A percentile compares a stretch with the other conserved stretches of the same genome.
Conservation (phyloP, 2,797 vertebrate species). For the Myoxocephalus aenaeus region DNA sequence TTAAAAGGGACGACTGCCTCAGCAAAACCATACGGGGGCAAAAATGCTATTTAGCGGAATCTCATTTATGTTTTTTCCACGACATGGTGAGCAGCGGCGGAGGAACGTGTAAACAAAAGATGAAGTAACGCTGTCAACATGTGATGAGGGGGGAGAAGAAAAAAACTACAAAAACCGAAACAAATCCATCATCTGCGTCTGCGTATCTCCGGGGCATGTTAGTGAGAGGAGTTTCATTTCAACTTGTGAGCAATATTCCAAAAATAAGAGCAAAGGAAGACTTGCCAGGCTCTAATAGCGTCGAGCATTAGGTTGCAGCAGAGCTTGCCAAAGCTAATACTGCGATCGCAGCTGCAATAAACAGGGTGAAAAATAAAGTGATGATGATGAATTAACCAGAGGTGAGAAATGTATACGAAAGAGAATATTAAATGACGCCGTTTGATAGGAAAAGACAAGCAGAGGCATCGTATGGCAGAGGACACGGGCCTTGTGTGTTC, state of each 20-base stretch:
- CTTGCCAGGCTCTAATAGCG: slow-evolving; percentile 47
- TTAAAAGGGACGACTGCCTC: slow-evolving; percentile 72
- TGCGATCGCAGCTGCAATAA: slow-evolving; percentile 63
- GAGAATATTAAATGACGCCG: slow-evolving; percentile 56
- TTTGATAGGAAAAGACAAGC: slow-evolving; percentile 58
- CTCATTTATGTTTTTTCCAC: slow-evolving; percentile 55
- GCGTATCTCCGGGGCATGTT: slow-evolving; percentile 27
- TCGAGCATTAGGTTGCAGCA: slow-evolving; percentile 56
- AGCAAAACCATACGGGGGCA: slow-evolving; percentile 73
- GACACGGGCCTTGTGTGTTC: slow-evolving; percentile 48
- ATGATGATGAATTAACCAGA: slow-evolving; percentile 70
- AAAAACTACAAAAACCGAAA: neutral
- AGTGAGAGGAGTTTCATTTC: slow-evolving; percentile 52
- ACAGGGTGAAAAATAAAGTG: slow-evolving; percentile 46
- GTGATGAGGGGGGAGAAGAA: neutral
- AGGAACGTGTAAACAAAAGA: slow-evolving; percentile 57
- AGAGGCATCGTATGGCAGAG: slow-evolving; percentile 25
- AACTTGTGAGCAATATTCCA: slow-evolving; percentile 60
- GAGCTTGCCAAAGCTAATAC: slow-evolving; percentile 64
- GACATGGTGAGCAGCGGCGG: slow-evolving; percentile 47
- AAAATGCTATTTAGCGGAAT: slow-evolving; percentile 68
- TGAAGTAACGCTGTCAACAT: slow-evolving; percentile 35
- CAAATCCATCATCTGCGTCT: slow-evolving; percentile 31
- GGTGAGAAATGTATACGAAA: slow-evolving; percentile 49
- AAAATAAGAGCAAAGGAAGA: slow-evolving; percentile 47